phyloP scores from a whole-genome alignment of 2,797 vertebrate genomes.

The Schizopygopsis pylzovi region DNA sequence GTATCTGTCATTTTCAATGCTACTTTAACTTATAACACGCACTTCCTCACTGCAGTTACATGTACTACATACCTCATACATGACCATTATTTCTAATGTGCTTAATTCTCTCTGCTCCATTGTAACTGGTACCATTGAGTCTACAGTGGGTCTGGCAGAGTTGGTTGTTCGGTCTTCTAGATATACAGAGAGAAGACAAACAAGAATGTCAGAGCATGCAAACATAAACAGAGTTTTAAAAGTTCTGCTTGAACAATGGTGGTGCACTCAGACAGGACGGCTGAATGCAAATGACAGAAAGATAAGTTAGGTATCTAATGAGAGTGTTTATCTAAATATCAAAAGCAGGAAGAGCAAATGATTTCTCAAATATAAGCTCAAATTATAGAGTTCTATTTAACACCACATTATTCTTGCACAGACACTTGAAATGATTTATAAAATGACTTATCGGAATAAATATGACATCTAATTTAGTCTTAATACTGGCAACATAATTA shows the following conservation, averaged over 20 bases:
- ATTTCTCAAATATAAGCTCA: neutral
- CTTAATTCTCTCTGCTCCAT: neutral
- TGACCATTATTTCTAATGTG: neutral
- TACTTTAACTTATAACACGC: neutral
- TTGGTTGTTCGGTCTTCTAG: neutral
- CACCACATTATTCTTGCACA: neutral
- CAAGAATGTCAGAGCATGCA: neutral
- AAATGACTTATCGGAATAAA: neutral
- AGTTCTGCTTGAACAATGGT: neutral
- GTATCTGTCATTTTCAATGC: neutral
- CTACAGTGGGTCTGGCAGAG: neutral
- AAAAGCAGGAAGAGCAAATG: neutral
- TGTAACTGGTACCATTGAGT: neutral
- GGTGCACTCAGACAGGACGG: neutral
- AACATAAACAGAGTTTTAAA: neutral
- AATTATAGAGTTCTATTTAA: neutral
- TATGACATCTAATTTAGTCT: neutral
- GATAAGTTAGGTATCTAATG: neutral
- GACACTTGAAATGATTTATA: neutral
- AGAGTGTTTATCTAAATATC: neutral
- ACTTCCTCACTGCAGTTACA: neutral
- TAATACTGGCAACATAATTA: neutral
- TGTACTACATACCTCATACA: neutral
- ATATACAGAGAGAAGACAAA: neutral
- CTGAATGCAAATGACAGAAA: constrained; percentile 4